These are phyloP conservation scores for Pogonognathellus flavescens DNA, from an alignment of 1,140 invertebrate species.

Conservation along the genomic window DNA sequence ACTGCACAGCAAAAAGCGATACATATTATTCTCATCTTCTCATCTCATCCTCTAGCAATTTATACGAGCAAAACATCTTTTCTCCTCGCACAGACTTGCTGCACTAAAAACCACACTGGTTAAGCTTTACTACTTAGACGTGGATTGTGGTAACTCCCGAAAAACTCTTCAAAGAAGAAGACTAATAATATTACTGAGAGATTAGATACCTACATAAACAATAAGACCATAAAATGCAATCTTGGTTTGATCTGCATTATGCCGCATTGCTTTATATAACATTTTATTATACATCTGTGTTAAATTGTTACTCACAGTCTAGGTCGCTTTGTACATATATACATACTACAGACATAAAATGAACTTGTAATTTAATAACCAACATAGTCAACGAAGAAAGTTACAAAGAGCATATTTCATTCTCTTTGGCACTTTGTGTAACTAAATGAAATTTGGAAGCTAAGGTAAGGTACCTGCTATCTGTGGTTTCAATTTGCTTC, in stretches of 20 bases:
- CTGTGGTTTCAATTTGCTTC: conserved; percentile 64
- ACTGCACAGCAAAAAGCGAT: no score
- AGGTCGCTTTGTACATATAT: neutral
- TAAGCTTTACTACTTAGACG: no score
- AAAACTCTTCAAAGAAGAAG: neutral
- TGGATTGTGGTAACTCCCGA: no score
- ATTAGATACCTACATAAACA: neutral
- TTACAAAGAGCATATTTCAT: neutral
- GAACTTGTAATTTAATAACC: neutral
- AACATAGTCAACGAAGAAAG: conserved; percentile 15
- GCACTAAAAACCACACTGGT: no score
- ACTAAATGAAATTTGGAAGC: no score
- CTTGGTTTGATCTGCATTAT: conserved; percentile 19
- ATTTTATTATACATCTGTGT: no score
- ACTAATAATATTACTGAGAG: neutral
- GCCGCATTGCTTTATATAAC: conserved; percentile 16
- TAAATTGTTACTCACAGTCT: neutral
- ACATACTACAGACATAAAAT: neutral
- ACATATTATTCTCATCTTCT: no score
- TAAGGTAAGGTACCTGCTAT: conserved; percentile 65
- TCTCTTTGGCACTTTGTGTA: no score
- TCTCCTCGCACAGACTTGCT: no score
- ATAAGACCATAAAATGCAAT: conserved; percentile 25
- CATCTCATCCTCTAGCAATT: no score
- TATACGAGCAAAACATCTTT: no score